A percentile compares a stretch with the other conserved stretches of the same genome.
Evolutionary conservation across 1,140 invertebrate species (phyloP).

Genomic region (Eciton burchellii): DNA sequence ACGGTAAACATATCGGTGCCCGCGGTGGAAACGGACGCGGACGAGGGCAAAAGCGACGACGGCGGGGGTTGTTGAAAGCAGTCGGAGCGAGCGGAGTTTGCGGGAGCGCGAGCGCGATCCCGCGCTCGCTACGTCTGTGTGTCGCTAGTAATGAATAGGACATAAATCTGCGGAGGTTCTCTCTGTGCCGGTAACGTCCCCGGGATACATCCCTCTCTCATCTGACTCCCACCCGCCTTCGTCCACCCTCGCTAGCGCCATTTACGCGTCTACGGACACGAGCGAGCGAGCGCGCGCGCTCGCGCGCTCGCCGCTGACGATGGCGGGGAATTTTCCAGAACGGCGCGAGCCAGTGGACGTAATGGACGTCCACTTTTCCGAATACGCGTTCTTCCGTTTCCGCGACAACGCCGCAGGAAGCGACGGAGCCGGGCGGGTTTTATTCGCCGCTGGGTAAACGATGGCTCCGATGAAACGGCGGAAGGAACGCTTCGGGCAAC

Average conservation of each 20-base stretch:
- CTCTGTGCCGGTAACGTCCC: constrained; percentile 45
- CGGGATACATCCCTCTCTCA: constrained; percentile 28
- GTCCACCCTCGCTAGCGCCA: background rate
- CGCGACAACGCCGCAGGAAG: constrained; percentile 57
- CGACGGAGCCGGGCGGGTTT: constrained; percentile 47
- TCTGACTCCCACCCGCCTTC: background rate
- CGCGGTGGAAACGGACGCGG: constrained; percentile 44
- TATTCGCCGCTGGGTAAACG: constrained; percentile 52
- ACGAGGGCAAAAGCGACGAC: constrained; percentile 25
- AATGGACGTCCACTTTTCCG: constrained; percentile 62
- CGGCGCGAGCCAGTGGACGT: constrained; percentile 37
- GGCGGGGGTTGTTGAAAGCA: constrained; percentile 32
- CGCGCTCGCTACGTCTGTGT: constrained; percentile 68
- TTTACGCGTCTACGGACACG: constrained; percentile 41
- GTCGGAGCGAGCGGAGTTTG: constrained; percentile 35
- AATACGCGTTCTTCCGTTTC: constrained; percentile 66
- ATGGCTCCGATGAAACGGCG: constrained; percentile 40
- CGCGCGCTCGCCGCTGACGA: background rate
- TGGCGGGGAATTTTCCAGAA: constrained; percentile 36
- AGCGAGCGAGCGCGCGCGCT: constrained; percentile 8
- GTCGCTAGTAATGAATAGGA: constrained; percentile 80
- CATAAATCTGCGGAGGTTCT: constrained; percentile 78
- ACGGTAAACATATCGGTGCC: constrained; percentile 73
- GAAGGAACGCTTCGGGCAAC: constrained; percentile 41
- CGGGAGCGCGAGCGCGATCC: constrained; percentile 10